Base-by-base conservation (phyloP, 1,140 invertebrate species). In the Cepaea nemoralis region DNA sequence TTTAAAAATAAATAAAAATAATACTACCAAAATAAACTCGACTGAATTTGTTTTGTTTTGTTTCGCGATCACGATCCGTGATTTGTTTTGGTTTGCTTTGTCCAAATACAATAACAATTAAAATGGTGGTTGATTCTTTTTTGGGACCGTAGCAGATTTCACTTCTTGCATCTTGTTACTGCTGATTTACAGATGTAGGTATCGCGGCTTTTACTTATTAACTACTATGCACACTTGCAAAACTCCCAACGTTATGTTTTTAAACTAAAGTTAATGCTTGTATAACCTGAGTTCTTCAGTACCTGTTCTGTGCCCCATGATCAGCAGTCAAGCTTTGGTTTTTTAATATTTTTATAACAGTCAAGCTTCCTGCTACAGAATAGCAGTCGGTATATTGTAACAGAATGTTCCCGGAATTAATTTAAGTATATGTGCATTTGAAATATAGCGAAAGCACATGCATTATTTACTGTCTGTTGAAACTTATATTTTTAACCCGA, bases 31-130 rank as follows among this genome's bases (percentile, higher is more conserved):
- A 45, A 45, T 45, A 45, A 45, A 10, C 42, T 10, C 42, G 6
- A 45, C 42, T 6, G 8, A 45, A 45, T 10, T 45, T 16, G 6
- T 69, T 69, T 37, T 33, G 37, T 39, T 40, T 40, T 71, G 69
- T 39, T 71, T 71, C 19, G 35, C 19, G 10, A n/a, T 22, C 33
- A 71, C 14, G 19, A 5, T 42, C 40, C 69, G 40, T 63, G 27
- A 1, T 1, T 31, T 63, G 27, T 63, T 63, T 63, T 6, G 6
- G 5, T 63, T 63, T 63, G 6, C 59, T 63, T 31, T 31, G 59
- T 27, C 59, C n/a, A 63, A 63, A 63, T 6, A 63, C 59, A 63
- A 63, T 55, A 55, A 55, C 50, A 45, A 45, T 45, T 45, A 45
- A 14, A 63, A 63, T 63, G 59, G 59, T 63, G 27, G 33, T 27